A percentile compares a stretch with the other conserved stretches of the same genome.
Evolutionary conservation across 2,113 vertebrate species (phyloP).

Genomic region (Acinonyx jubatus): DNA sequence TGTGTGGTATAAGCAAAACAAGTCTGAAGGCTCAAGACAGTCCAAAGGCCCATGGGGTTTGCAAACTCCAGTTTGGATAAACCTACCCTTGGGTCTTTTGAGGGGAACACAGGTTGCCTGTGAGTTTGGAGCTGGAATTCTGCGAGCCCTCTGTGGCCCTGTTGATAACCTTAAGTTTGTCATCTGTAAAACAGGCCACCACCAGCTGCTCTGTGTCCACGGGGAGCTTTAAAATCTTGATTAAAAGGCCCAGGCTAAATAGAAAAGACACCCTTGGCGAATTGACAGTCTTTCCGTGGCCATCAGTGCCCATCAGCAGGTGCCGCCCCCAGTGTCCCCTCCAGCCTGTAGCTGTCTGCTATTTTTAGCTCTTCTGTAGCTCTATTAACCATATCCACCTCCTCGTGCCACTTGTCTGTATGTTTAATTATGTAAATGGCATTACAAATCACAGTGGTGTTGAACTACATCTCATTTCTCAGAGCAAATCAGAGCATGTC

Average conservation of each 20-base stretch:
- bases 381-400: conserved; percentile 47
- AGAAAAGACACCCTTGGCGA: neutral
- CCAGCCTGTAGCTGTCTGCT: conserved; percentile 24
- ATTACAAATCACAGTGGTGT: conserved; percentile 67
- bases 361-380: conserved; percentile 59
- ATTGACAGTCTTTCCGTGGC: neutral
- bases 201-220: neutral
- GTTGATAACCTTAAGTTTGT: conserved; percentile 31
- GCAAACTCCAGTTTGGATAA: neutral
- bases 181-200: neutral
- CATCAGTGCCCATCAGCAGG: conserved; percentile 37
- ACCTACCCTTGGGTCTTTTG: neutral
- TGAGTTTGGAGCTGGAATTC: neutral
- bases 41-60: neutral
- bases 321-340: neutral
- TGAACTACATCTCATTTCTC: conserved; percentile 67
- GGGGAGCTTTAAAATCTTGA: conserved; percentile 27
- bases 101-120: neutral
- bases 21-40: neutral
- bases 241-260: conserved; percentile 36
- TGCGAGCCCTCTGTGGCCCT: neutral
- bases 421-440: conserved; percentile 74
- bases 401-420: conserved; percentile 16
- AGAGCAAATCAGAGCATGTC: conserved; percentile 63
- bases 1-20: neutral